phyloP scores from a whole-genome alignment of 1,140 invertebrate species.

The Stenopsyche tienmushanensis region DNA sequence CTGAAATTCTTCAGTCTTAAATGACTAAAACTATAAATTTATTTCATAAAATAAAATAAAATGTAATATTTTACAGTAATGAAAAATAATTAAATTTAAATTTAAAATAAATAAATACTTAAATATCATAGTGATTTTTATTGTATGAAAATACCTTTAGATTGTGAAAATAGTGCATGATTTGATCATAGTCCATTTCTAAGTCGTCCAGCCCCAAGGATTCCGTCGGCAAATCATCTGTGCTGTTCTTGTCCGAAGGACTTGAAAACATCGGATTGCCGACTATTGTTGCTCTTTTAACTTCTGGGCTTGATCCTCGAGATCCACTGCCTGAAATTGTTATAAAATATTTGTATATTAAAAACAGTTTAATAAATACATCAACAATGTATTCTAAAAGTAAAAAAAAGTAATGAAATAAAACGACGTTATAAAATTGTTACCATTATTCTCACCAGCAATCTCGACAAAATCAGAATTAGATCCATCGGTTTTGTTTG shows the following conservation, averaged over 20 bases:
- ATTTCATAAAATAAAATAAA: neutral
- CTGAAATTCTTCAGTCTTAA: constrained; percentile 36
- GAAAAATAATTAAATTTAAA: no score
- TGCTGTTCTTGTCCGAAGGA: constrained; percentile 46
- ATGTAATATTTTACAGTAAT: constrained; percentile 1
- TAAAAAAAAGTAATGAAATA: neutral
- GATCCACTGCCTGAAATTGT: constrained; percentile 27
- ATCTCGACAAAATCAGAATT: constrained; percentile 39
- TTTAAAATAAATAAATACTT: neutral
- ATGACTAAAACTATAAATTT: constrained; percentile 23
- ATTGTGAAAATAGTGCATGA: constrained; percentile 97
- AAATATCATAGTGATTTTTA: neutral
- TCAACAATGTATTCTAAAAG: neutral
- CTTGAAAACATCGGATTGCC: constrained; percentile 82
- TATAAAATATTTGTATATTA: no score
- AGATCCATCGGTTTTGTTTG: constrained; percentile 15
- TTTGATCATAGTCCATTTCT: constrained; percentile 95
- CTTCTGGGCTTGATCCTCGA: constrained; percentile 60
- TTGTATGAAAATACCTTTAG: constrained; percentile 76
- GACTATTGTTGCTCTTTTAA: constrained; percentile 80
- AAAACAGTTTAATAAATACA: no score
- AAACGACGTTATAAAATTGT: constrained; percentile 4
- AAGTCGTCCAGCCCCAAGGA: constrained; percentile 73
- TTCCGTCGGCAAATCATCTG: constrained; percentile 48
- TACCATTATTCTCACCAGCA: constrained; percentile 39